Base-by-base conservation (phyloP, 2,888 invertebrate species). In the Drosophila mayaguana region DNA sequence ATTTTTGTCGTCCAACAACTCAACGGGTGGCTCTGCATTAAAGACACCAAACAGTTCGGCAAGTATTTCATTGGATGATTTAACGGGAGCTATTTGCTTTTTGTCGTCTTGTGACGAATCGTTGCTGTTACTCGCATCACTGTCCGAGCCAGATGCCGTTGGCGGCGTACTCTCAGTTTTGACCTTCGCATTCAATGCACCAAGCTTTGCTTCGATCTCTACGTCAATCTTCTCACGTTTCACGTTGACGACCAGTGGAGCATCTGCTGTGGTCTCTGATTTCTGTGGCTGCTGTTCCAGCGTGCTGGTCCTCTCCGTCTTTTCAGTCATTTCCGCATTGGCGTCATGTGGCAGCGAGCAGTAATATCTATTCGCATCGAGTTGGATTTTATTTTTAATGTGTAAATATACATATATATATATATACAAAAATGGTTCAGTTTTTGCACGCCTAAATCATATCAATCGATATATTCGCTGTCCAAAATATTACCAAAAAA, bases 21-120 rank as follows among this genome's bases (percentile, higher is more conserved):
- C 94, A 34, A 94, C 89, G 14, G 95, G 96, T 16, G 96, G 96
- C 77, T 94, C 95, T 2, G 96, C 96, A 92, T 96, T 96, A 36
- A 92, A 92, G 0, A 92, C 92, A 84, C 96, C 94, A 88, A 97
- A 97, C 1, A 97, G 93, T 92, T 97, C 97, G 0, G 97, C 96
- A 22, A 97, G 94, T 85, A 97, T 97, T 93, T 97, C 97, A 80
- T 93, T 92, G 0, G 93, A 93, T 1, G 93, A 91, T 55, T 93
- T 93, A 0, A 91, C 85, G 0, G 92, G 93, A 9, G 76, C 81
- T n/a, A 93, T 88, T 22, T 73, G 77, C 60, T 92, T 92, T 60
- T 93, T 93, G 40, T 92, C 91, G 6, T 92, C 86, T 18, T 53
- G 54, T 1, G 75, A 56, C 3, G 72, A 73, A 28, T 72, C 69